Conservation (phyloP, 2,888 invertebrate species). For the Ormyrus rosae region DNA sequence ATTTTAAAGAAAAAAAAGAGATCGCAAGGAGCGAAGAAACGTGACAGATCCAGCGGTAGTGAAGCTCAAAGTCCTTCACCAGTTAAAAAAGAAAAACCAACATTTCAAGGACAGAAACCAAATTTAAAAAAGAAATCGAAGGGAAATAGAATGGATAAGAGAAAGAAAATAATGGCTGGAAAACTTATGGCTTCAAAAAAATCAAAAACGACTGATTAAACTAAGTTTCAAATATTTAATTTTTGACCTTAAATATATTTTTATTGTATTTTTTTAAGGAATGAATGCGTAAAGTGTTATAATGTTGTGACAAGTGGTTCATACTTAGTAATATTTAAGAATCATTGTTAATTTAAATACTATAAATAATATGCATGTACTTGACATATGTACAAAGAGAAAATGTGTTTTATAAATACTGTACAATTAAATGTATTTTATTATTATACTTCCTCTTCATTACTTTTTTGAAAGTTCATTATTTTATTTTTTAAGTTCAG, state of each 20-base stretch:
- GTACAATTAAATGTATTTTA: conserved; percentile 50
- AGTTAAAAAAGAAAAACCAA: conserved; percentile 37
- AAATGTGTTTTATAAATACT: conserved; percentile 50
- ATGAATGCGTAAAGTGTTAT: conserved; percentile 38
- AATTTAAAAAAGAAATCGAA: conserved; percentile 79
- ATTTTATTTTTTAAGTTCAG: conserved; percentile 82
- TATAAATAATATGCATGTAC: conserved; percentile 25
- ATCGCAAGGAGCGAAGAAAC: conserved; percentile 60
- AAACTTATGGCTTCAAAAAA: conserved; percentile 75
- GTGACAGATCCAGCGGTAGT: conserved; percentile 38
- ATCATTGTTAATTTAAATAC: conserved; percentile 46
- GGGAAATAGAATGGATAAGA: conserved; percentile 77
- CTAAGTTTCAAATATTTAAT: conserved; percentile 31
- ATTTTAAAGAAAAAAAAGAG: conserved; percentile 57
- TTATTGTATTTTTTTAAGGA: conserved; percentile 27
- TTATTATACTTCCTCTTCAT: conserved; percentile 42
- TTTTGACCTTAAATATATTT: conserved; percentile 30
- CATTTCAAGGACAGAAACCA: conserved; percentile 79
- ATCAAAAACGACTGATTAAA: conserved; percentile 44
- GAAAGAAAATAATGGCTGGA: conserved; percentile 78
- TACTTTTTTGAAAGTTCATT: conserved; percentile 68
- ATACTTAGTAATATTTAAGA: conserved; percentile 24
- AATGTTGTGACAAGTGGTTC: conserved; percentile 28
- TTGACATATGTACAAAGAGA: conserved; percentile 46
- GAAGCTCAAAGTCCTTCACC: conserved; percentile 46